phyloP scores from a whole-genome alignment of 2,888 invertebrate species.

The Drosophila anceps region DNA sequence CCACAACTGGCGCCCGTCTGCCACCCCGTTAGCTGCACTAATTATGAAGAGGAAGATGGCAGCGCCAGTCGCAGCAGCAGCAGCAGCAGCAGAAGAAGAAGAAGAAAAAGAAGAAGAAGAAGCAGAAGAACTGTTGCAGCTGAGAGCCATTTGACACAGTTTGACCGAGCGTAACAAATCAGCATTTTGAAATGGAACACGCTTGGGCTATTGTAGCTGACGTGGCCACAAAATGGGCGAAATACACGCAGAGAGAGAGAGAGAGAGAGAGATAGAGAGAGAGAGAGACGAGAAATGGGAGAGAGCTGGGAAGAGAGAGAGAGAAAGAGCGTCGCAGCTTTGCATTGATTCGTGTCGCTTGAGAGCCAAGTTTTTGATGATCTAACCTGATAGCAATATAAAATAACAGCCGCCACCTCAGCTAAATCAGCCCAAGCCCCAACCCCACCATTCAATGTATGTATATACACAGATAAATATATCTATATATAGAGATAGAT shows the following conservation, averaged over 20 bases:
- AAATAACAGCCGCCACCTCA: neutral
- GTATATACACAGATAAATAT: too few species aligned
- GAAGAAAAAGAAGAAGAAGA: conserved; percentile 24
- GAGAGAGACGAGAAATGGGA: neutral
- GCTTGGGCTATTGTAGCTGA: conserved; percentile 43
- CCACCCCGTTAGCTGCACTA: conserved; percentile 31
- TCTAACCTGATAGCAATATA: conserved; percentile 36
- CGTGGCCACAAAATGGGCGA: conserved; percentile 44
- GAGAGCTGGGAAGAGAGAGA: neutral
- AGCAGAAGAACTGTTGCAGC: conserved; percentile 63
- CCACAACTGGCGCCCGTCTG: neutral
- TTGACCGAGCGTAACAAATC: conserved; percentile 77
- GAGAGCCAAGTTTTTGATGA: conserved; percentile 33
- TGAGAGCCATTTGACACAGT: conserved; percentile 77
- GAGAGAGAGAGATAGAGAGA: neutral
- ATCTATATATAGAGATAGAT: neutral
- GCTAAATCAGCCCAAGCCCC: neutral
- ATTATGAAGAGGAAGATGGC: conserved; percentile 24
- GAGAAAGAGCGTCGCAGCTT: neutral
- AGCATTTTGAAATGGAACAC: conserved; percentile 64
- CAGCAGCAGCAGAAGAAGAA: conserved; percentile 29
- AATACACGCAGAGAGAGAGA: neutral
- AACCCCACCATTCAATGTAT: too few species aligned
- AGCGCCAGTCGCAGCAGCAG: neutral
- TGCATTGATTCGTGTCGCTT: conserved; percentile 39